A percentile compares a stretch with the other conserved stretches of the same genome.
Conservation (phyloP, 37 sponge, comb jelly and placozoan genomes). For the Halisarca cf. caerulea region DNA sequence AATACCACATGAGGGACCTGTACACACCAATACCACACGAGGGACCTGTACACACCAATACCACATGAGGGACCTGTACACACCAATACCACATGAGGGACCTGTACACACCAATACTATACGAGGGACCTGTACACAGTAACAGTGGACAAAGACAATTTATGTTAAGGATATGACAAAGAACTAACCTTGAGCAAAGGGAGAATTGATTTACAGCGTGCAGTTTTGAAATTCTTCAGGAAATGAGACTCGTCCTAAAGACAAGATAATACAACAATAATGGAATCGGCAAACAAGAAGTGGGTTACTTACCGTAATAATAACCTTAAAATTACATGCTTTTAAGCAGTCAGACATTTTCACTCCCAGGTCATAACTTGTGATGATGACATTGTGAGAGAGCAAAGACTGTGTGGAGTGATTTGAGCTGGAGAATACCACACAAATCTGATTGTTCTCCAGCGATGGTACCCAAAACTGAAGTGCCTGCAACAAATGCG, state of each 20-base stretch:
- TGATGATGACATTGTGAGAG: slow-evolving; percentile 50
- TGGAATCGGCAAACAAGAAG: background rate
- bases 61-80: too few species aligned
- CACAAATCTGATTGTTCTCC: slow-evolving; percentile 60
- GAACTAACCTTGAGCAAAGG: slow-evolving; percentile 68
- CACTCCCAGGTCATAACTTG: slow-evolving; percentile 73
- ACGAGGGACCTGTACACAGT: background rate
- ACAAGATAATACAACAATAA: background rate
- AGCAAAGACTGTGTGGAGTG: background rate
- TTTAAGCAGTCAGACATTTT: slow-evolving; percentile 40
- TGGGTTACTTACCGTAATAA: slow-evolving; percentile 66
- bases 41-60: too few species aligned
- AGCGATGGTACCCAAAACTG: slow-evolving; percentile 79
- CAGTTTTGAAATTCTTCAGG: slow-evolving; percentile 85
- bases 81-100: too few species aligned
- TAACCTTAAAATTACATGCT: slow-evolving; percentile 31
- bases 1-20: too few species aligned
- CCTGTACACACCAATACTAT: too few species aligned
- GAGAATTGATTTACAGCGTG: slow-evolving; percentile 58
- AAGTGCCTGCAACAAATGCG: slow-evolving; percentile 63
- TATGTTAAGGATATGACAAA: background rate
- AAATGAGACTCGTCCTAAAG: slow-evolving; percentile 92
- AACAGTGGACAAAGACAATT: background rate
- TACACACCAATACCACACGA: too few species aligned
- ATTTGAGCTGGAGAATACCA: slow-evolving; percentile 37